Evolutionary conservation across 2,113 vertebrate species (phyloP).

Genomic region (Paradoxurus hermaphroditus): DNA sequence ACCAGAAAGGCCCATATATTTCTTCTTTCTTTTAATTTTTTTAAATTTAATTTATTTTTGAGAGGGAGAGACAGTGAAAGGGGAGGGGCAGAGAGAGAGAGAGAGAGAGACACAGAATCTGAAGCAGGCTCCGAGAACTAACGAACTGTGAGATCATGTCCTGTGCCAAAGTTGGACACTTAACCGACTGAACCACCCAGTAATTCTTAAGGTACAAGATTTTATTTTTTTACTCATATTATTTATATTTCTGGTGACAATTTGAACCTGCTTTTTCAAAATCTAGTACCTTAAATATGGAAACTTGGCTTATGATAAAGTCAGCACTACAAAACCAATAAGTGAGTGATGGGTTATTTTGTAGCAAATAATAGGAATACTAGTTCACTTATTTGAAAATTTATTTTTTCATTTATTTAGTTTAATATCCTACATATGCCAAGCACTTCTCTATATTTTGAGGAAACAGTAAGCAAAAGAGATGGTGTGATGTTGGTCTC

Average conservation of each 20-base stretch:
- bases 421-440: not conserved
- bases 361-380: not conserved
- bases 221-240: not conserved
- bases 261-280: not conserved
- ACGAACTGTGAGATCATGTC: too few relatives aligned
- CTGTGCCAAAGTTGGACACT: too few relatives aligned
- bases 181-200: too few relatives aligned
- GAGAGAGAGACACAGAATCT: too few relatives aligned
- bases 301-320: not conserved
- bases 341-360: not conserved
- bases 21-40: not conserved
- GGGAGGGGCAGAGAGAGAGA: too few relatives aligned
- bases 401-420: slow-evolving; percentile 15
- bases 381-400: not conserved
- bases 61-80: too few relatives aligned
- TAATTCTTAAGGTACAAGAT: not conserved
- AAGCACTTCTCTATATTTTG: not conserved
- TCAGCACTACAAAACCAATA: not conserved
- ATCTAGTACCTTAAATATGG: not conserved
- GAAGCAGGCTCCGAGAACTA: too few relatives aligned
- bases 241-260: not conserved
- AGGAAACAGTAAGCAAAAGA: not conserved
- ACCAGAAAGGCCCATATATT: not conserved
- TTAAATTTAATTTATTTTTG: too few relatives aligned
- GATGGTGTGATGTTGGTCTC: not conserved